Evolutionary conservation across 2,797 vertebrate genomes (phyloP).

Genomic region (Pipistrellus nathusii): DNA sequence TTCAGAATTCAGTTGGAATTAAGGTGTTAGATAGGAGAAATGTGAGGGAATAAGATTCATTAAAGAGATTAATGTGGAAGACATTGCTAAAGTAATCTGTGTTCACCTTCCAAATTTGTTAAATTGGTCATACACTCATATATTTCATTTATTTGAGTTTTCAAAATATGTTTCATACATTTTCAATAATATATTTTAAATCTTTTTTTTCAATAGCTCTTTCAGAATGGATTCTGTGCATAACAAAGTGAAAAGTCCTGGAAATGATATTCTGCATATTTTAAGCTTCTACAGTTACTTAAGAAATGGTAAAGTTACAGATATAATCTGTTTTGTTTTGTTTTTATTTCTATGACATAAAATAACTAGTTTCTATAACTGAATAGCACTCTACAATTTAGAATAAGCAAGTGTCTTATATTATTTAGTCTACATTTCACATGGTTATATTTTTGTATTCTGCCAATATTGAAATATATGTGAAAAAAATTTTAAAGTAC

Average conservation of each 20-base stretch:
- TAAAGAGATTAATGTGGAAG: neutral
- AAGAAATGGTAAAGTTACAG: slow-evolving; percentile 81
- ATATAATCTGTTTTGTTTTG: neutral
- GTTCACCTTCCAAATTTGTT: neutral
- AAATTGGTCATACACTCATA: neutral
- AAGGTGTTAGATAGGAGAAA: neutral
- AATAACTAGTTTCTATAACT: slow-evolving; percentile 18
- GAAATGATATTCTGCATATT: slow-evolving; percentile 67
- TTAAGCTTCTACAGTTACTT: slow-evolving; percentile 76
- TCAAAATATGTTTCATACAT: slow-evolving; percentile 24
- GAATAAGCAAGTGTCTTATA: neutral
- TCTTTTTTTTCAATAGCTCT: slow-evolving; percentile 72
- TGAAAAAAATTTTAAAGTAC: neutral
- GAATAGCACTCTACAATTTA: neutral
- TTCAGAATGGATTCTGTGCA: slow-evolving; percentile 82
- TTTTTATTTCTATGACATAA: neutral
- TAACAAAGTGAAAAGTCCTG: slow-evolving; percentile 80
- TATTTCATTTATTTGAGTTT: neutral
- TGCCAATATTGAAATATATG: neutral
- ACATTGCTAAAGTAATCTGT: neutral
- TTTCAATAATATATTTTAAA: neutral
- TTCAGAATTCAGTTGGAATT: neutral
- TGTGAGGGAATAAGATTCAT: neutral
- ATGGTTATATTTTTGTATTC: slow-evolving; percentile 6
- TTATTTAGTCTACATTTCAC: neutral